Evolutionary conservation across 2,888 invertebrate species (phyloP), one percentile per base, ranked within the genome.

Genomic region (Automeris io): DNA sequence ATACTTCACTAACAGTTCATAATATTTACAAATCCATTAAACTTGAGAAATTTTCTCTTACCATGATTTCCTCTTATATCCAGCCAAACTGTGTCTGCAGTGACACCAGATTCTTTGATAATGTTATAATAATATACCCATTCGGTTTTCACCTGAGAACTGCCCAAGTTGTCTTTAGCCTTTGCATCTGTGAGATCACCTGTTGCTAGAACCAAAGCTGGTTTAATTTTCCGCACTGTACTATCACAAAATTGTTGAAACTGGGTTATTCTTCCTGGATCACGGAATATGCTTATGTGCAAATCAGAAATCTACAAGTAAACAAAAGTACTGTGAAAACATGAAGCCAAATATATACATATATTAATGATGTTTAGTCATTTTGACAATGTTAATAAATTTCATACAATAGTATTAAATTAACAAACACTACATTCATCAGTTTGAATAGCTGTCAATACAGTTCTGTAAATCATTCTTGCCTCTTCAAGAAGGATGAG

Each of bases 41-140:
- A 12, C 3, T 9, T n/a, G 7, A 5, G 1, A 16, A 18, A 16
- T 3, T 6, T 13, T 19, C 70, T 6, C 29, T 29, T 83, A 95
- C 95, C 96, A 89, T 96, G 96, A 88, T 96, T 96, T 71, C 97
- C 97, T 73, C 96, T 88, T 46, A 96, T 92, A 80, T 97, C 97
- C 43, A 97, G 80, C 96, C 96, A 97, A 19, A 90, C 77, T 2
- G 95, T 94, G 61, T 90, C 90, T 26, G 91, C 83, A 35, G 83
- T 82, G 16, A 95, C 89, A 52, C 89, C 88, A 29, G 91, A 90
- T 49, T 92, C 90, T 33, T 89, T 81, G 21, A 96, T 81, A 45
- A 93, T 88, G 57, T 90, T 87, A 51, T 90, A 86, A 68, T 97
- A 97, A 53, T 90, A 88, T 46, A 90, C 70, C 97, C 97, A 97